Evolutionary conservation across 2,888 invertebrate species (phyloP), one percentile per base, ranked within the genome.

Genomic region (Gisinianus flammeolus): DNA sequence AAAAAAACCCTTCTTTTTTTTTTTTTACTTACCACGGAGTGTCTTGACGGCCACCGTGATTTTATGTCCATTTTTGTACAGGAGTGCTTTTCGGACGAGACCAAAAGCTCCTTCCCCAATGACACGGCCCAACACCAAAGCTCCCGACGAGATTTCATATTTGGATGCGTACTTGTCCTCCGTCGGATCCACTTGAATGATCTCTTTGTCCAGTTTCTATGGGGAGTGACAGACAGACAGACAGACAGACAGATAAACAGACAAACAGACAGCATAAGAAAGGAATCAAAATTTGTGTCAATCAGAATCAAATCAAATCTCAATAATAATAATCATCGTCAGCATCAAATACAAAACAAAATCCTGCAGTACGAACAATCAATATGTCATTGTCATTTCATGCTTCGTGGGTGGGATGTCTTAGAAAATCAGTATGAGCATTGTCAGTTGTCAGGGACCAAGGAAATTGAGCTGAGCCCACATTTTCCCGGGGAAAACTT

Each of bases 31-130:
- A 83, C 83, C 82, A 64, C 81, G 31, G n/a, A 83, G 73, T 8
- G 83, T 84, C 79, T 84, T 84, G 1, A 84, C 83, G 0, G 84
- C 83, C 0, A 84, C 84, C 0, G 52, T 78, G 12, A 73, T 71
- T 35, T 77, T 77, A 0, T 77, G 67, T 31, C 83, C 83, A 69
- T 79, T 76, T 26, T 62, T 76, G 56, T 79, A 79, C 0, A 83
- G 58, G 12, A 66, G 56, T 0, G 82, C 83, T 54, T 78, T 79
- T n/a, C 82, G 30, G 0, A 84, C 84, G 0, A 80, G 66, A 0
- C 83, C 84, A 79, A 84, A 84, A 12, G 80, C 67, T 0, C 84
- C 84, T 79, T 81, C 74, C 10, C 84, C 84, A 52, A 84, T 82
- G 2, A 75, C 77, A 62, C 83, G 81, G 10, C 78, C 76, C 0